Evolutionary conservation across 2,888 invertebrate species (phyloP), one percentile per base, ranked within the genome.

Genomic region (Oxystoma pomonae): DNA sequence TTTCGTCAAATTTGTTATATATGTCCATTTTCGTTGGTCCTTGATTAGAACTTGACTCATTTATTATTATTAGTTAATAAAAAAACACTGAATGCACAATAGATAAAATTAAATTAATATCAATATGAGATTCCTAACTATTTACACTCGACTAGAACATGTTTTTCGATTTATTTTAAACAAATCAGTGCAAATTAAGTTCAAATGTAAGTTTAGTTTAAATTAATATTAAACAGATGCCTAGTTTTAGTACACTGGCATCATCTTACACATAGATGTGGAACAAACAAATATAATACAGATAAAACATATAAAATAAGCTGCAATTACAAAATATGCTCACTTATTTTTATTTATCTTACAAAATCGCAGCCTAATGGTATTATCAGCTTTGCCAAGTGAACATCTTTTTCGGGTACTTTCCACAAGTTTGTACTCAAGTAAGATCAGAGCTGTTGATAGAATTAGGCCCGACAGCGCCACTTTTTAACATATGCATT

Each of bases 91-190:
- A 76, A 72, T 75, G 65, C 64, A 76, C 74, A 73, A 75, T 74
- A 72, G 71, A 72, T 74, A 70, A 73, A 74, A 71, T 74, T 74
- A 77, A 74, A 75, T 75, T 75, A 77, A 75, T 74, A 74, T 75
- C 72, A 75, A 72, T 72, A 73, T 70, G 73, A 72, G 74, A 74
- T 73, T 74, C 71, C 73, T 74, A 77, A 71, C 68, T 77, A 78
- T 78, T 74, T 78, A 78, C 78, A 78, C 73, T 74, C 75, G 78
- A 78, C 78, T 78, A 78, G 78, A 78, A 75, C 72, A 73, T 71
- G 62, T 60, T 64, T 70, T 72, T 70, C 72, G 71, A 72, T 72
- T 71, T 72, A 69, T 67, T 60, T 60, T 22, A 3, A 58, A 35
- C 16, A 18, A 58, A 59, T n/a, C 16, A 17, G 73, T 70, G 67